A percentile compares a stretch with the other conserved stretches of the same genome.
phyloP scores from a whole-genome alignment of 2,797 vertebrate genomes.

The Melanotaenia parkinsoni region DNA sequence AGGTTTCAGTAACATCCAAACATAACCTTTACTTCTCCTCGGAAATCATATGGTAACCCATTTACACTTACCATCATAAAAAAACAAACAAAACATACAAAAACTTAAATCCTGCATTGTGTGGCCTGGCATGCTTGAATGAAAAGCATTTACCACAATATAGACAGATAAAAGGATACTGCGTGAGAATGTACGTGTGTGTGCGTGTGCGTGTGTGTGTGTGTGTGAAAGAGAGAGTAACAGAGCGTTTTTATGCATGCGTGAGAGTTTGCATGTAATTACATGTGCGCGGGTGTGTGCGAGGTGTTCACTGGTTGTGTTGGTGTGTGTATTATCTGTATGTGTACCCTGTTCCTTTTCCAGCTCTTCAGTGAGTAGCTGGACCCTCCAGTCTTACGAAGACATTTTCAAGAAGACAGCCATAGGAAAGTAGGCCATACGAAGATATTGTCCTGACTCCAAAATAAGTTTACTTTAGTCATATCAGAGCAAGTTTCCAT shows the following conservation, averaged over 20 bases:
- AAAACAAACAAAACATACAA: neutral
- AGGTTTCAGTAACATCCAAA: constrained; percentile 36
- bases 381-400: constrained; percentile 70
- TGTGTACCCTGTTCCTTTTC: constrained; percentile 75
- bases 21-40: constrained; percentile 43
- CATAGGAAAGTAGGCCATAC: constrained; percentile 66
- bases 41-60: constrained; percentile 51
- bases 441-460: constrained; percentile 47
- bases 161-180: constrained; percentile 55
- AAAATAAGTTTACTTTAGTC: constrained; percentile 50
- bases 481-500: constrained; percentile 25
- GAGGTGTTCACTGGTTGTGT: constrained; percentile 27
- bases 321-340: constrained; percentile 54
- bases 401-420: constrained; percentile 74
- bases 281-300: constrained; percentile 19
- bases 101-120: constrained; percentile 77
- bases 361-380: constrained; percentile 76
- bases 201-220: constrained; percentile 16
- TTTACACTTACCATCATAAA: constrained; percentile 66
- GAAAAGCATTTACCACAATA: constrained; percentile 73
- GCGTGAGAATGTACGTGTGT: constrained; percentile 40
- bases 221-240: neutral
- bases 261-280: constrained; percentile 51
- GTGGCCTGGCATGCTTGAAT: constrained; percentile 85
- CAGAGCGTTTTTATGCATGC: constrained; percentile 46